Evolutionary conservation across 2,797 vertebrate genomes (phyloP), one percentile per base, ranked within the genome.

Genomic region (Todus mexicanus): DNA sequence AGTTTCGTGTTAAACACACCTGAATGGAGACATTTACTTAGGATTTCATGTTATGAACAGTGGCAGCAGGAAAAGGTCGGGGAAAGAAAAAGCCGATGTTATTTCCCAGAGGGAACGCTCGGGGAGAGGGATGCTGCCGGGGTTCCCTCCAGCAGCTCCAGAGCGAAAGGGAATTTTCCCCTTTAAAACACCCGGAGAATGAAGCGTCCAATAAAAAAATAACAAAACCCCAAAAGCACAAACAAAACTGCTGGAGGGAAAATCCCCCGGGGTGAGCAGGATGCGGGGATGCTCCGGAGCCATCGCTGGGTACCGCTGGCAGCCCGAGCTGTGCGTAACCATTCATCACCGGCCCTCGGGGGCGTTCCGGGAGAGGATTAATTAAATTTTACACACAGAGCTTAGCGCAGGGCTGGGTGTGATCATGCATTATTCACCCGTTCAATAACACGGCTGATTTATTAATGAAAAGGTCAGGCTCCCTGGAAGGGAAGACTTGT

Each of bases 381-480:
- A 95, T 95, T 73, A 57, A 56, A 89, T 59, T 27, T 75, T 47
- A 18, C 81, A 57, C 64, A 12, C 48, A 10, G 76, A 48, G 29
- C 66, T 91, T 14, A 57, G 85, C 42, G 23, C 89, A 9, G 82
- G 50, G 87, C 76, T 63, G 90, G 88, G 76, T 21, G 77, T 16
- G 88, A 31, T 29, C 74, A 65, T 84, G 88, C 31, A 90, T 94
- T 92, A 88, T 95, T 92, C 87, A 96, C 56, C 10, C 60, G 1
- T 92, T 60, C 91, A 84, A 84, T 51, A 93, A 84, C 87, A 70
- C 73, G 27, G 83, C 75, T 57, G 82, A 90, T 88, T 95, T 90
- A 93, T 92, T 87, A 31, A 91, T 43, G 94, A 12, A 81, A 84
- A 92, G 93, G 80, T 90, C 93, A 64, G 68, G 2, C 26, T 54